Percentiles rank a stretch among this genome's conserved stretches.
These are phyloP conservation scores for Athrips mouffetella DNA, from an alignment of 2,888 invertebrate genomes.

Conservation along the genomic window DNA sequence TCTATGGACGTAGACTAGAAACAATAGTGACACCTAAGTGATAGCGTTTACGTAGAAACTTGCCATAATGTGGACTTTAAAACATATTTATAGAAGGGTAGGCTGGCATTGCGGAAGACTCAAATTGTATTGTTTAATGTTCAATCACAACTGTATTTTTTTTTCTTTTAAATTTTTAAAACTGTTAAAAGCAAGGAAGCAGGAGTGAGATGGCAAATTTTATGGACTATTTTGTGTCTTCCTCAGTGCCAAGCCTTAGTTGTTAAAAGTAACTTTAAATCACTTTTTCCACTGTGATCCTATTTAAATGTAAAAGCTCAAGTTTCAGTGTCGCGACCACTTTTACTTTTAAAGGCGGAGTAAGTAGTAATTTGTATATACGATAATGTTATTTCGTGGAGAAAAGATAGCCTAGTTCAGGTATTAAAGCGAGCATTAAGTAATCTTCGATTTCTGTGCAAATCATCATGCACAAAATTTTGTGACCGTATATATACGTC, in stretches of 20 bases:
- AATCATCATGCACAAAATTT: no score
- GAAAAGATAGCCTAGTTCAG: constrained; percentile 33
- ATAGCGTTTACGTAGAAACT: constrained; percentile 72
- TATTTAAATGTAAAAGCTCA: constrained; percentile 74
- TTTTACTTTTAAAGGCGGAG: constrained; percentile 38
- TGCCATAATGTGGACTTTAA: constrained; percentile 75
- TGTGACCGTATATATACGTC: no score
- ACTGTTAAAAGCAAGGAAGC: neutral
- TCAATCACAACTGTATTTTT: neutral
- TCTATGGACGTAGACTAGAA: constrained; percentile 70
- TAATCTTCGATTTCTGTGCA: neutral
- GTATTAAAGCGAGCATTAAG: neutral
- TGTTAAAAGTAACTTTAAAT: constrained; percentile 64
- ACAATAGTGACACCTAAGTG: constrained; percentile 56
- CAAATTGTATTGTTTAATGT: neutral
- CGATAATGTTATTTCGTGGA: constrained; percentile 22
- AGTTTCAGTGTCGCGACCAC: constrained; percentile 66
- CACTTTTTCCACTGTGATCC: constrained; percentile 79
- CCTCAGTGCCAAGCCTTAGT: constrained; percentile 6
- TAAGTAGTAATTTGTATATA: constrained; percentile 64
- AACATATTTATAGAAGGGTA: constrained; percentile 54
- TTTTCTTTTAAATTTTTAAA: neutral
- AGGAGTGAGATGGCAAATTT: neutral
- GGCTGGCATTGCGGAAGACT: constrained; percentile 29
- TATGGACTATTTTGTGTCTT: neutral